phyloP scores from a whole-genome alignment of 37 sponge, comb jelly and placozoan species.

The Bolinopsis microptera region DNA sequence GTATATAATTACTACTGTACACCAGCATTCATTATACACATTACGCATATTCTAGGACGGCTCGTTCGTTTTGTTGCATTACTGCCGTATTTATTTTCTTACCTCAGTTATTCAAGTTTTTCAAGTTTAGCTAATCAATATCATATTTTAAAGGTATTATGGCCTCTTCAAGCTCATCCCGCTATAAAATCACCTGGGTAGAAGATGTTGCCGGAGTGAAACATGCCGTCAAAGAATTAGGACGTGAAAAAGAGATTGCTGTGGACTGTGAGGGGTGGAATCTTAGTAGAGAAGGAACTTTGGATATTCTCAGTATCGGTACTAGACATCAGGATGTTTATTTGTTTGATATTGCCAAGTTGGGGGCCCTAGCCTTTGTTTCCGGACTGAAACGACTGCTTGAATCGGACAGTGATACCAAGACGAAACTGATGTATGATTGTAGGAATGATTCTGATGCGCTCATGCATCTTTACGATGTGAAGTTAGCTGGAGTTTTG shows the following conservation, averaged over 20 bases:
- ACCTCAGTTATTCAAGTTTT: too few relatives aligned
- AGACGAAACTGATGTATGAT: not conserved
- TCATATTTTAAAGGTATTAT: not conserved
- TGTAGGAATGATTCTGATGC: not conserved
- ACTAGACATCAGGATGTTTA: not conserved
- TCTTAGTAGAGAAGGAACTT: not conserved
- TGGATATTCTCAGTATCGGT: not conserved
- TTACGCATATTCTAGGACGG: too few relatives aligned
- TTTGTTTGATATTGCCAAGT: not conserved
- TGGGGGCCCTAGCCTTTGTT: not conserved
- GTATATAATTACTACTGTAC: too few relatives aligned
- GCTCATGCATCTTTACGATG: not conserved
- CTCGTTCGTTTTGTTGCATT: too few relatives aligned
- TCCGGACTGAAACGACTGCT: not conserved
- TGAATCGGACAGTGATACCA: not conserved
- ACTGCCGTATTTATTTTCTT: too few relatives aligned
- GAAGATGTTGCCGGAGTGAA: not conserved
- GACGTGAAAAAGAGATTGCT: not conserved
- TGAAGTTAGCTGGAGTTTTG: not conserved
- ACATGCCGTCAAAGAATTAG: not conserved
- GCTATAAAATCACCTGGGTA: not conserved
- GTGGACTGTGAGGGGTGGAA: not conserved
- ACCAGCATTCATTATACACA: too few relatives aligned
- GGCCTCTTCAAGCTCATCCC: not conserved
- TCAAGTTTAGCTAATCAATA: too few relatives aligned